These are phyloP conservation scores for Synanthedon vespiformis DNA, from an alignment of 2,888 invertebrate genomes.

Conservation along the genomic window DNA sequence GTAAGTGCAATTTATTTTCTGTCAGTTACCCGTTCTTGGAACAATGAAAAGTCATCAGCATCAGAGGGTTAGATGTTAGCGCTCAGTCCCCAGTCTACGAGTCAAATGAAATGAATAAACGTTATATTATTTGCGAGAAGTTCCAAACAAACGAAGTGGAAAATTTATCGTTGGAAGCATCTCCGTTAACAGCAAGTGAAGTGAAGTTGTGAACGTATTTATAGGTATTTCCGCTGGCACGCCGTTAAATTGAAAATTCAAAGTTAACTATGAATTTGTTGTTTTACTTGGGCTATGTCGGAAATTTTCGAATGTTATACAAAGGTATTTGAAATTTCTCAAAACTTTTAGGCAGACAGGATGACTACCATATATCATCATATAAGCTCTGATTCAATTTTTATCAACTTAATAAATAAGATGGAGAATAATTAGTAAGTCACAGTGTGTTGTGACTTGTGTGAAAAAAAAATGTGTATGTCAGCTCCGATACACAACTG, in stretches of 20 bases:
- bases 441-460: no score
- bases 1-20: slow-evolving; percentile 17
- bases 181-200: neutral
- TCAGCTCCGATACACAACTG: no score
- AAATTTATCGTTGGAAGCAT: slow-evolving; percentile 13
- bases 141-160: slow-evolving; percentile 19
- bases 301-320: no score
- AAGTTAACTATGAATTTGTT: no score
- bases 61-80: slow-evolving; percentile 11
- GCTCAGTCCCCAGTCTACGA: neutral
- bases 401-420: no score
- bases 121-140: slow-evolving; percentile 16
- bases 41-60: slow-evolving; percentile 14
- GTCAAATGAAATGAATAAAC: slow-evolving; percentile 19
- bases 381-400: no score
- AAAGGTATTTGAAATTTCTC: no score
- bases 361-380: no score
- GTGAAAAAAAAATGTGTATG: no score
- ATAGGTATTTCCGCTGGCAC: neutral
- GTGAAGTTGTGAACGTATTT: neutral
- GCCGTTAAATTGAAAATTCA: neutral
- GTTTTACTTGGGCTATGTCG: no score
- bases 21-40: slow-evolving; percentile 16
- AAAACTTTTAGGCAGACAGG: no score
- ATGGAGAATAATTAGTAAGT: no score